Percentiles rank a stretch among this genome's conserved stretches.
Conservation (phyloP, 1,140 invertebrate species). For the honey bee (Apis mellifera) region DNA sequence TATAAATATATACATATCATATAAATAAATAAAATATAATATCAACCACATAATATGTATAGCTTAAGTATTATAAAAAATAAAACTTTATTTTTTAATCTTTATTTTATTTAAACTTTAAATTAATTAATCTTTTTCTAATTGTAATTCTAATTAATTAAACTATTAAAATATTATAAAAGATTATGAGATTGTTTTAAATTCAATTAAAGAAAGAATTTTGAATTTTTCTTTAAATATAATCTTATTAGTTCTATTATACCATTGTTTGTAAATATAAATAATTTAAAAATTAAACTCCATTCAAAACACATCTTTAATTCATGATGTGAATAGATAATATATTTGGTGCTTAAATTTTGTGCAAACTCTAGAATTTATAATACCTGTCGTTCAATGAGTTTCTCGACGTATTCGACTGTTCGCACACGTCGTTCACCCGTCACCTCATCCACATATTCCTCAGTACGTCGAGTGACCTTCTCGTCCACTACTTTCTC, state of each 20-base stretch:
- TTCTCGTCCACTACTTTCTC: slow-evolving; percentile 94
- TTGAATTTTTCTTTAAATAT: too few relatives aligned
- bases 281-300: neutral
- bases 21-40: neutral
- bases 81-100: neutral
- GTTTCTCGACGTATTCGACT: slow-evolving; percentile 95
- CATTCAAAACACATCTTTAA: neutral
- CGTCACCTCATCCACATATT: slow-evolving; percentile 92
- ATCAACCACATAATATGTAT: neutral
- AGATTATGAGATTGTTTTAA: too few relatives aligned
- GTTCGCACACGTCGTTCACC: slow-evolving; percentile 93
- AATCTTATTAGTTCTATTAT: too few relatives aligned
- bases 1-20: neutral
- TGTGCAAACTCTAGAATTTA: slow-evolving; percentile 57
- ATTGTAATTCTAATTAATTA: neutral
- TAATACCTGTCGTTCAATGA: slow-evolving; percentile 96
- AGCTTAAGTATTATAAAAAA: neutral
- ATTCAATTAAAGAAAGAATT: too few relatives aligned
- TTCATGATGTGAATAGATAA: slow-evolving; percentile 19
- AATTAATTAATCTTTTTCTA: neutral
- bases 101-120: neutral
- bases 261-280: too few relatives aligned
- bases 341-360: slow-evolving; percentile 37
- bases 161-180: neutral
- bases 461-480: slow-evolving; percentile 92